phyloP scores from a whole-genome alignment of 1,140 invertebrate species.

The Bathynomus jamesi region DNA sequence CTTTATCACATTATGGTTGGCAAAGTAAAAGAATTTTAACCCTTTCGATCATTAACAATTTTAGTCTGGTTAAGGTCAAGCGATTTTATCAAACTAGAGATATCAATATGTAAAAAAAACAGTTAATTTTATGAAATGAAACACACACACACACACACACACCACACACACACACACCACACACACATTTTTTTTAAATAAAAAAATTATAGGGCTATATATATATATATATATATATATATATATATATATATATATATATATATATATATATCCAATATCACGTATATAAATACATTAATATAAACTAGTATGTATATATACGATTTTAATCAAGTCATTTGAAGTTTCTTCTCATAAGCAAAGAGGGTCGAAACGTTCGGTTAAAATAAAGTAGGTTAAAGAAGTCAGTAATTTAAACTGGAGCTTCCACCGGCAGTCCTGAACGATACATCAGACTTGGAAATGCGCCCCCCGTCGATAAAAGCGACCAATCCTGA shows the following conservation, averaged over 20 bases:
- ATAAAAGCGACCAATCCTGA: not conserved
- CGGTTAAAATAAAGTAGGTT: not conserved
- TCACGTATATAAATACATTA: not conserved
- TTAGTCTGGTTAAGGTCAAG: too few species aligned
- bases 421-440: not conserved
- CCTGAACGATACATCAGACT: not conserved
- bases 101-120: too few species aligned
- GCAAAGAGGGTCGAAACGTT: not conserved
- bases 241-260: not conserved
- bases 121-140: too few species aligned
- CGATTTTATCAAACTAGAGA: too few species aligned
- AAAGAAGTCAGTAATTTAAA: not conserved
- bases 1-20: too few species aligned
- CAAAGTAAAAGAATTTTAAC: too few species aligned
- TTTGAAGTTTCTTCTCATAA: not conserved
- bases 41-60: too few species aligned
- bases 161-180: too few species aligned
- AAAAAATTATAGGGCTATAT: not conserved
- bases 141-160: too few species aligned
- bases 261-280: not conserved
- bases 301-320: not conserved
- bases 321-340: not conserved
- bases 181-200: too few species aligned
- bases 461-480: not conserved
- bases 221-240: not conserved